These are phyloP conservation scores for Cecidostiba fungosa DNA, from an alignment of 2,888 invertebrate species.

Conservation along the genomic window DNA sequence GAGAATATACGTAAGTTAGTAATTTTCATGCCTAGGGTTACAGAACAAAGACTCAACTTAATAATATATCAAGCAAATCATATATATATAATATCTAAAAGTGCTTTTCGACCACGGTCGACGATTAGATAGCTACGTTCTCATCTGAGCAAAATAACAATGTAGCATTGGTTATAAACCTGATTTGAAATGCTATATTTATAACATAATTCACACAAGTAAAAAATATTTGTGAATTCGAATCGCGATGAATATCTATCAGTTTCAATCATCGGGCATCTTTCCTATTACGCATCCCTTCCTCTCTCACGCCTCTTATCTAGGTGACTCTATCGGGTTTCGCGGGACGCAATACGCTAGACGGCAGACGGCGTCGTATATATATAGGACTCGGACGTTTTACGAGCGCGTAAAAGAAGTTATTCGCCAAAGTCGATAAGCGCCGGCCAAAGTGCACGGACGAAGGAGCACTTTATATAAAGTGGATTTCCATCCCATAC, in stretches of 20 bases:
- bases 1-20: not conserved
- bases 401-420: conserved; percentile 67
- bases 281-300: not conserved
- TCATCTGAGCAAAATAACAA: conserved; percentile 64
- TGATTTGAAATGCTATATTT: not conserved
- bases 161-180: not conserved
- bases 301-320: not conserved
- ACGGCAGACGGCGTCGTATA: conserved; percentile 34
- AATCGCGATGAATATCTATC: not conserved
- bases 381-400: conserved; percentile 64
- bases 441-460: conserved; percentile 67
- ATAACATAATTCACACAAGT: too few relatives aligned
- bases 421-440: conserved; percentile 70
- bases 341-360: not conserved
- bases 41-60: conserved; percentile 42
- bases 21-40: conserved; percentile 56
- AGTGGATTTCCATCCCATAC: conserved; percentile 66
- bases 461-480: conserved; percentile 72
- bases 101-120: conserved; percentile 67
- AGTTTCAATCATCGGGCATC: conserved; percentile 21
- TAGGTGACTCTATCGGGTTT: conserved; percentile 2
- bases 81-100: conserved; percentile 53
- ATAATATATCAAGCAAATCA: conserved; percentile 54
- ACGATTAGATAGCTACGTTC: conserved; percentile 66
- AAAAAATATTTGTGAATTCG: not conserved